A percentile compares a stretch with the other conserved stretches of the same genome.
Conservation (phyloP, 1,140 invertebrate genomes). For the Drosophila neocordata region DNA sequence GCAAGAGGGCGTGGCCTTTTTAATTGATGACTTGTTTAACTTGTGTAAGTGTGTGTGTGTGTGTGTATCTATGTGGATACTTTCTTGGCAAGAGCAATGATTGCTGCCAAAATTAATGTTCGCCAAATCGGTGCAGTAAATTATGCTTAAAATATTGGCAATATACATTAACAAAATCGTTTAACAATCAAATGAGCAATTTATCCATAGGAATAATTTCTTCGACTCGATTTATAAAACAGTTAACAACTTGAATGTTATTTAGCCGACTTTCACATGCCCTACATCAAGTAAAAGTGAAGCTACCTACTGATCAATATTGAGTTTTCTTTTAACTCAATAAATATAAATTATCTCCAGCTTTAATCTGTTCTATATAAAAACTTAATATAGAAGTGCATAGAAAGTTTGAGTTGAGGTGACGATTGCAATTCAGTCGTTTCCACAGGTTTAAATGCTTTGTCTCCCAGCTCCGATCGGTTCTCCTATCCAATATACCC, state of each 20-base stretch:
- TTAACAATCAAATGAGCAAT: slow-evolving; percentile 4
- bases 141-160: slow-evolving; percentile 6
- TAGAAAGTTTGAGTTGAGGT: too few relatives aligned
- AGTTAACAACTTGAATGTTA: not conserved
- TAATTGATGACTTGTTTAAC: slow-evolving; percentile 8
- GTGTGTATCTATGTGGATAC: not conserved
- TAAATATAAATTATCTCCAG: too few relatives aligned
- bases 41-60: not conserved
- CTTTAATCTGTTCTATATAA: too few relatives aligned
- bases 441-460: too few relatives aligned
- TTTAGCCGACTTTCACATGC: not conserved
- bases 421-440: too few relatives aligned
- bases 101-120: slow-evolving; percentile 5
- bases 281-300: not conserved
- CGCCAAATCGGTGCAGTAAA: not conserved
- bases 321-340: too few relatives aligned
- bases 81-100: slow-evolving; percentile 1
- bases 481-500: not conserved
- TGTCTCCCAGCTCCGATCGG: too few relatives aligned
- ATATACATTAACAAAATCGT: slow-evolving; percentile 6
- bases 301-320: too few relatives aligned
- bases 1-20: slow-evolving; percentile 15
- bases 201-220: not conserved
- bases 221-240: not conserved
- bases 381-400: too few relatives aligned